These are phyloP conservation scores for Symphodus melops DNA, from an alignment of 2,113 vertebrate genomes.

Conservation along the genomic window DNA sequence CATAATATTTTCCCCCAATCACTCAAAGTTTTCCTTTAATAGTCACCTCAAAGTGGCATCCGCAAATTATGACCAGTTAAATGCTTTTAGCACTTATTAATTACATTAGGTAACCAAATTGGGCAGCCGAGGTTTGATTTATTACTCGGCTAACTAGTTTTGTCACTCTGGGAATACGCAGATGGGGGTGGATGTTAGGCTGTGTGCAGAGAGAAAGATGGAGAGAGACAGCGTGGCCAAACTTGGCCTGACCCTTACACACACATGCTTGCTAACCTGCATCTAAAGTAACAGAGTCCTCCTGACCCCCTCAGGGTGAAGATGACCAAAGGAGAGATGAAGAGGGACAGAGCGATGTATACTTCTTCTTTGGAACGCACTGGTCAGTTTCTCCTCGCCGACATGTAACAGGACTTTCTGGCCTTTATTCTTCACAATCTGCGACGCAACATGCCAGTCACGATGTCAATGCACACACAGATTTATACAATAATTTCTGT, in stretches of 20 bases:
- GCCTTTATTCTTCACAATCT: not conserved
- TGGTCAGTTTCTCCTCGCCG: not conserved
- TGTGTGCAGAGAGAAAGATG: slow-evolving; percentile 66
- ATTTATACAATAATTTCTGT: not conserved
- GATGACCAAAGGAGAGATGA: slow-evolving; percentile 24
- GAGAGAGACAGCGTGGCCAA: slow-evolving; percentile 69
- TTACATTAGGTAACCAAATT: slow-evolving; percentile 86
- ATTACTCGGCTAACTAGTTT: slow-evolving; percentile 86
- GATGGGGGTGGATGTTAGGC: slow-evolving; percentile 68
- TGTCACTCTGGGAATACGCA: slow-evolving; percentile 85
- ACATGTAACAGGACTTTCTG: slow-evolving; percentile 1
- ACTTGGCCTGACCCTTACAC: slow-evolving; percentile 55
- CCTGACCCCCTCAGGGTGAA: slow-evolving; percentile 30
- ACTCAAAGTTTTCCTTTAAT: slow-evolving; percentile 74
- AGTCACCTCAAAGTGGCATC: slow-evolving; percentile 79
- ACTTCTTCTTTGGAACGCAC: slow-evolving; percentile 6
- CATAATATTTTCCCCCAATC: slow-evolving; percentile 55
- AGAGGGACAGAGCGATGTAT: slow-evolving; percentile 5
- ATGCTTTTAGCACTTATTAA: slow-evolving; percentile 87
- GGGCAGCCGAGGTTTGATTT: slow-evolving; percentile 85
- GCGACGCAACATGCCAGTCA: not conserved
- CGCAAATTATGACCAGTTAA: slow-evolving; percentile 82
- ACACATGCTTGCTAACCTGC: slow-evolving; percentile 43
- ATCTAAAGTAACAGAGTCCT: slow-evolving; percentile 39
- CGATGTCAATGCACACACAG: slow-evolving; percentile 2